Evolutionary conservation across 2,888 invertebrate species (phyloP), one percentile per base, ranked within the genome.

Genomic region (Crossocerus cetratus): DNA sequence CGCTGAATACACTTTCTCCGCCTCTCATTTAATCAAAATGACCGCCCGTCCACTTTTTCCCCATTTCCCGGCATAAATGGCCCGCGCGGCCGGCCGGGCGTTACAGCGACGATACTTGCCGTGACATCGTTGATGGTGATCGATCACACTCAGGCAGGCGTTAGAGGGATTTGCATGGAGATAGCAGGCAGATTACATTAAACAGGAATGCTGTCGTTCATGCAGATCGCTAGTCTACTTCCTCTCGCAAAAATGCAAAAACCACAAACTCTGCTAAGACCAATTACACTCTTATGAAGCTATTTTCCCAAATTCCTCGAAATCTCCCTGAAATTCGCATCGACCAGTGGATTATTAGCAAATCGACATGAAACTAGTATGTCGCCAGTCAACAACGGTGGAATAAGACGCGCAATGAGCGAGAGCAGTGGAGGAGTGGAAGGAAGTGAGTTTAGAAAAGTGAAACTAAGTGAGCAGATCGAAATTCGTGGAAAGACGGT

Each of bases 391-490:
- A 49, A 16, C 13, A 16, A 49, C 16, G 14, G 21, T 5, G 58
- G 2, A 21, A 53, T 43, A 8, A 63, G 22, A 57, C 56, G 20
- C 18, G 58, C 8, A 22, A 75, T 67, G 69, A 18, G 75, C 44
- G 72, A 65, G 58, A 55, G 69, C 65, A 62, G 60, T 5, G 71
- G 63, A 14, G 73, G 67, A 56, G 32, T 20, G 54, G 58, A 42
- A 44, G 59, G 3, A 66, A 70, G 49, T 72, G 69, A 42, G 49
- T 55, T 60, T 55, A 11, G 65, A 61, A 21, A 59, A 18, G 16
- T 54, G 60, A 62, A 32, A 49, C 62, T 58, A 49, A 42, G 74
- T 77, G 77, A 69, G 79, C 21, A 79, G 79, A 69, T 79, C 71
- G 65, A 67, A 44, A 16, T 54, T 8, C 44, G 59, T 20, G 18